phyloP scores from a whole-genome alignment of 2,888 invertebrate genomes.

The Parnassius mnemosyne region DNA sequence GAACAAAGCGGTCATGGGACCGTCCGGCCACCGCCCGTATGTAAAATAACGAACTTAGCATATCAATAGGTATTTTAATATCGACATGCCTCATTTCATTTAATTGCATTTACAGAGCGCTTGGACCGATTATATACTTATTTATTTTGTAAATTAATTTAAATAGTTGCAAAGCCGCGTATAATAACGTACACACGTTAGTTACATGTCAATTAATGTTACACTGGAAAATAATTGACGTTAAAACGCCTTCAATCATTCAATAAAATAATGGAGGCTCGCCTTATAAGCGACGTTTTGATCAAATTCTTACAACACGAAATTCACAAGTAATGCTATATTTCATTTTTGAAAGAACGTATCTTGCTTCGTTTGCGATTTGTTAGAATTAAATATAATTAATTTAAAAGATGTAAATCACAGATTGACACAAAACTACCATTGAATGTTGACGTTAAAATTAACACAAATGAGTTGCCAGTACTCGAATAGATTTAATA shows the following conservation, averaged over 20 bases:
- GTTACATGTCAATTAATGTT: slow-evolving; percentile 70
- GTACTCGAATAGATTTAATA: slow-evolving; percentile 50
- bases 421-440: slow-evolving; percentile 20
- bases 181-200: slow-evolving; percentile 44
- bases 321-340: slow-evolving; percentile 48
- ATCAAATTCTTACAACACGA: slow-evolving; percentile 36
- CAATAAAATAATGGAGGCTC: slow-evolving; percentile 60
- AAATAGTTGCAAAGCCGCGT: slow-evolving; percentile 25
- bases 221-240: slow-evolving; percentile 64
- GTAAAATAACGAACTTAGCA: slow-evolving; percentile 69
- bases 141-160: slow-evolving; percentile 41
- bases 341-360: slow-evolving; percentile 41
- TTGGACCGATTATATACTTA: slow-evolving; percentile 41
- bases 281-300: slow-evolving; percentile 53
- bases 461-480: slow-evolving; percentile 51
- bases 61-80: slow-evolving; percentile 77
- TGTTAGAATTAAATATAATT: slow-evolving; percentile 36
- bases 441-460: slow-evolving; percentile 46
- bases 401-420: slow-evolving; percentile 26
- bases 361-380: slow-evolving; percentile 37
- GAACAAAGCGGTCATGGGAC: slow-evolving; percentile 61
- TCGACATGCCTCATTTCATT: slow-evolving; percentile 77
- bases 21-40: slow-evolving; percentile 57
- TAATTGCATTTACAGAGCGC: slow-evolving; percentile 73
- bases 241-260: slow-evolving; percentile 49